Percentiles rank a stretch among this genome's conserved stretches.
Conservation (phyloP, 2,113 vertebrate genomes). For the Xerus inauris region DNA sequence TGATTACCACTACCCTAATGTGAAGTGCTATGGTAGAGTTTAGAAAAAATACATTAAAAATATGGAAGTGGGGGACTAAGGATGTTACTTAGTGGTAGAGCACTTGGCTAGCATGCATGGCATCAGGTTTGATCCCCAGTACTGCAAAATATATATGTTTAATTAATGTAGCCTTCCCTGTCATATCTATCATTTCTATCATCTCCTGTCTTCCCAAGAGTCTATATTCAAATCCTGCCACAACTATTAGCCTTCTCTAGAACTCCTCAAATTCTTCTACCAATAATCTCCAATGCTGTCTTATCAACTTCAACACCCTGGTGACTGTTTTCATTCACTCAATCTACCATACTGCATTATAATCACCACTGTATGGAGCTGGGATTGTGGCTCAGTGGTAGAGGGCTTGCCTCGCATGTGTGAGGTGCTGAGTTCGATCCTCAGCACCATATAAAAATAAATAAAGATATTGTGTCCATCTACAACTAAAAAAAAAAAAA, state of each 20-base stretch:
- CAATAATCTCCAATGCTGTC: neutral
- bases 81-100: too few species aligned
- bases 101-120: too few species aligned
- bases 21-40: neutral
- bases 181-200: neutral
- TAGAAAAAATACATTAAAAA: neutral
- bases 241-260: neutral
- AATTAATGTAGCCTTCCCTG: slow-evolving; percentile 7
- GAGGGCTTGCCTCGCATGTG: too few species aligned
- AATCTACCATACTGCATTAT: neutral
- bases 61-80: neutral
- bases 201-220: neutral
- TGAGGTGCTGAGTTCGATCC: too few species aligned
- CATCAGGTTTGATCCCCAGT: too few species aligned
- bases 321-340: neutral
- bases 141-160: neutral
- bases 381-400: too few species aligned
- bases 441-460: too few species aligned
- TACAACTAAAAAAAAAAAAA: too few species aligned
- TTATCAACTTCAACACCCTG: neutral
- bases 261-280: neutral
- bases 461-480: too few species aligned
- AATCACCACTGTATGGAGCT: neutral
- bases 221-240: neutral
- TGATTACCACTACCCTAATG: neutral